Conservation (phyloP, 2,113 vertebrate genomes). For the Catagonus wagneri region DNA sequence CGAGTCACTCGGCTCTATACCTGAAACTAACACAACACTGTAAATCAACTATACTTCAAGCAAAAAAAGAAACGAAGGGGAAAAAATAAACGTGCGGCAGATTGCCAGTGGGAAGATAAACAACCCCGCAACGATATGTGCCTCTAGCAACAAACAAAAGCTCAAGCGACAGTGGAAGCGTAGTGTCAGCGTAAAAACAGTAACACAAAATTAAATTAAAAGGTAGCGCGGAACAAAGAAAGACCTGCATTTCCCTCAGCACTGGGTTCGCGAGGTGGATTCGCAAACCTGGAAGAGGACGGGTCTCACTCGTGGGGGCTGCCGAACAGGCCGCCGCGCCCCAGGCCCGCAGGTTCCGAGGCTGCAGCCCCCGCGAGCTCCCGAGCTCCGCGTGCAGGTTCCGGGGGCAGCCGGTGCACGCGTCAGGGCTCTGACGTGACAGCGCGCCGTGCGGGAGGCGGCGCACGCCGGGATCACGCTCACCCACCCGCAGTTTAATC, state of each 20-base stretch:
- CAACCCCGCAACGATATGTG: not conserved
- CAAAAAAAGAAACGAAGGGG: too few species aligned
- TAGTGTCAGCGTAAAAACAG: constrained; percentile 15
- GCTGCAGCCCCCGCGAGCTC: too few species aligned
- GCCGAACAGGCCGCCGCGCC: too few species aligned
- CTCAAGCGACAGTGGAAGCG: not conserved
- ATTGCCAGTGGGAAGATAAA: too few species aligned
- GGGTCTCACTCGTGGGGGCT: not conserved
- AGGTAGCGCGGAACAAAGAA: not conserved
- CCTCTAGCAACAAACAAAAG: not conserved
- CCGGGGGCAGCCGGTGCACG: too few species aligned
- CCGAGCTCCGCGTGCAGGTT: too few species aligned
- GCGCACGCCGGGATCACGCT: not conserved
- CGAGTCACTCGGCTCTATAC: too few species aligned
- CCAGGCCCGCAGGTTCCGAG: too few species aligned
- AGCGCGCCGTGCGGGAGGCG: not conserved
- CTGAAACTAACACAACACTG: too few species aligned
- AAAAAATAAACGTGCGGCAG: too few species aligned
- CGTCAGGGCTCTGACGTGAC: not conserved
- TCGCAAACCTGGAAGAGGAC: not conserved
- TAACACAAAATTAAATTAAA: not conserved
- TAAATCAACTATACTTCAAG: too few species aligned
- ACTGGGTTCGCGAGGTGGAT: not conserved
- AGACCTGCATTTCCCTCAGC: not conserved
- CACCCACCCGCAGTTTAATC: not conserved